Conservation (phyloP, 2,888 invertebrate genomes). For the Elysia crispata region DNA sequence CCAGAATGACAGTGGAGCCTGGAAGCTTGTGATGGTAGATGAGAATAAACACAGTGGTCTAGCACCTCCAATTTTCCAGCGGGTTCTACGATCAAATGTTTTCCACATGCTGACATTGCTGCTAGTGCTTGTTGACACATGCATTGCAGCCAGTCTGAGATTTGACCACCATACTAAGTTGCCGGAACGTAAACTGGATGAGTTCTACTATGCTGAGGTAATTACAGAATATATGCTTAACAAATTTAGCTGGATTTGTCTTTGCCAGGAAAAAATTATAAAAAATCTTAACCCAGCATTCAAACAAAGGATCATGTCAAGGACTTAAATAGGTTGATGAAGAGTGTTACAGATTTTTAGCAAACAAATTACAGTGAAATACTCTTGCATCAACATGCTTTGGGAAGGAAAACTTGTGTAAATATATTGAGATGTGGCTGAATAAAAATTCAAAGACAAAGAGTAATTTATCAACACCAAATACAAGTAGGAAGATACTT, state of each 20-base stretch:
- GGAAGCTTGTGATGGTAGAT: conserved; percentile 97
- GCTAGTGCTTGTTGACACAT: conserved; percentile 95
- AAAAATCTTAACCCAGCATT: too few species aligned
- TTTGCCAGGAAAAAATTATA: conserved; percentile 67
- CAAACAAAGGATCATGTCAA: too few species aligned
- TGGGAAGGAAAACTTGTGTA: too few species aligned
- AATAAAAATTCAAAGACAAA: too few species aligned
- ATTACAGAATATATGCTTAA: conserved; percentile 11
- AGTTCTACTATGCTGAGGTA: conserved; percentile 93
- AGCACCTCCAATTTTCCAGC: conserved; percentile 75
- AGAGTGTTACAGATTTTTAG: too few species aligned
- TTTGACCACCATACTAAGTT: conserved; percentile 72
- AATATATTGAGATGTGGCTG: too few species aligned
- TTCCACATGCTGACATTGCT: conserved; percentile 96
- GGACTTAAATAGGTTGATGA: too few species aligned
- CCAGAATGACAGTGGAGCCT: conserved; percentile 94
- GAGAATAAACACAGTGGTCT: conserved; percentile 91
- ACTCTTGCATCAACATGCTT: too few species aligned
- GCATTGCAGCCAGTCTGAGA: conserved; percentile 94
- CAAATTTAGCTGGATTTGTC: conserved; percentile 74
- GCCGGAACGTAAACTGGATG: conserved; percentile 85
- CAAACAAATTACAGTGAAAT: too few species aligned
- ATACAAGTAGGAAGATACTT: too few species aligned
- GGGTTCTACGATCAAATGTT: conserved; percentile 87
- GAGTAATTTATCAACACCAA: too few species aligned